Evolutionary conservation across 2,888 invertebrate genomes (phyloP), one percentile per base, ranked within the genome.

Genomic region (Drosophila rellima): DNA sequence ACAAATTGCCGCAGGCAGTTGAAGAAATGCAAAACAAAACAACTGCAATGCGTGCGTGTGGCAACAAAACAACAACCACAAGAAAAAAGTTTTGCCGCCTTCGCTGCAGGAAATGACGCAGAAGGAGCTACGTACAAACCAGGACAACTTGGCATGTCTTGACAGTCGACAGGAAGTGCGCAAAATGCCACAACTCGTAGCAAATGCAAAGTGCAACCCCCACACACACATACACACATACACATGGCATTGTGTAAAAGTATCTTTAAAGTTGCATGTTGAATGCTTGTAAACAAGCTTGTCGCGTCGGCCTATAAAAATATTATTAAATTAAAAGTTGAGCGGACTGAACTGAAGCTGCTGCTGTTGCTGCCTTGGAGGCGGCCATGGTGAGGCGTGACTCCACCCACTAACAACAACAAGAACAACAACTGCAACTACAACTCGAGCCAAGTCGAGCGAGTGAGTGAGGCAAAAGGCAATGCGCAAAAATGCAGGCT

Each of bases 151-250:
- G 77, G 77, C 66, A 71, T 68, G 79, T 65, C 82, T 71, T 80
- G 89, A 81, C 89, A 89, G 82, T 80, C 88, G 91, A 85, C 91
- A 91, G 90, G 91, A 91, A 90, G 91, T 90, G 91, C 91, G 91
- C 91, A 90, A 91, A 91, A 89, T 90, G 90, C 91, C 89, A 89
- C 84, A 88, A 76, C 87, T 75, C 51, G 51, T 37, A 64, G 71
- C 70, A 62, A 69, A 74, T 74, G 70, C 74, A 76, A 80, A 70
- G 61, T 75, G 75, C 65, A 73, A 61, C 59, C 75, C 74, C 42
- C 78, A 40, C 71, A 39, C 13, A 15, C 23, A 54, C n/a, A 47
- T 8, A 59, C 15, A 47, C 26, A 57, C 10, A 48, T 17, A 42
- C 33, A 37, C 31, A 51, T 13, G 68, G 75, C 71, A 78, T 82